Base-by-base conservation (phyloP, 2,113 vertebrate species). In the Serinus canaria region DNA sequence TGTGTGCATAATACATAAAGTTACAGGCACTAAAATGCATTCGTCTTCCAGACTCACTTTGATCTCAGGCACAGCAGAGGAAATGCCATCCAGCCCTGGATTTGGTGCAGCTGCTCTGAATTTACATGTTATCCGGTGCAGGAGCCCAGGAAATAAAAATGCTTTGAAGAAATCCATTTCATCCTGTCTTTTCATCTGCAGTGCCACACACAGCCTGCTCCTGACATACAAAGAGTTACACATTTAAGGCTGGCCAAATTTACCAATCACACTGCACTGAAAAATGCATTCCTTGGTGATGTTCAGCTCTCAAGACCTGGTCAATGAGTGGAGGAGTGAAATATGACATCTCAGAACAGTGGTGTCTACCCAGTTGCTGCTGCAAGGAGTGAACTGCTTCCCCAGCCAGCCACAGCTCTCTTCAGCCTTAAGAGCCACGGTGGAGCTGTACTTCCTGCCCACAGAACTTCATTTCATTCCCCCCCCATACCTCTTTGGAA, bases 1-100 rank as follows among this genome's bases (percentile, higher is more conserved):
- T 96, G 82, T 67, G 88, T 95, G 91, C 96, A 95, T 96, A 95
- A 96, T 95, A 70, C 83, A 95, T 89, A 91, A 90, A 3, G 7
- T 94, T 95, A 63, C 58, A 94, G 92, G 76, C 82, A 83, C 67
- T 88, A 49, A 92, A 95, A 84, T n/a, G 41, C 50, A 59, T 18
- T 46, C 30, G 4, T 90, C 87, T 89, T 87, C 84, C 84, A 81
- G 83, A 41, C 24, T 69, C 67, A 22, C 92, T 93, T 66, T 81
- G 78, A 92, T 94, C 89, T 86, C 7, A 2, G 53, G 52, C 9
- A 2, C 64, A 78, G 64, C 23, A 60, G 58, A 80, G 69, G 49
- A 93, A 92, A 94, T 79, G 78, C 74, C 68, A 91, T 59, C 69
- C 62, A 39, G 39, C 83, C 76, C 77, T 60, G 60, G 24, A 49